Evolutionary conservation across 2,797 vertebrate genomes (phyloP).

Genomic region (Heteromormyrus szaboi): DNA sequence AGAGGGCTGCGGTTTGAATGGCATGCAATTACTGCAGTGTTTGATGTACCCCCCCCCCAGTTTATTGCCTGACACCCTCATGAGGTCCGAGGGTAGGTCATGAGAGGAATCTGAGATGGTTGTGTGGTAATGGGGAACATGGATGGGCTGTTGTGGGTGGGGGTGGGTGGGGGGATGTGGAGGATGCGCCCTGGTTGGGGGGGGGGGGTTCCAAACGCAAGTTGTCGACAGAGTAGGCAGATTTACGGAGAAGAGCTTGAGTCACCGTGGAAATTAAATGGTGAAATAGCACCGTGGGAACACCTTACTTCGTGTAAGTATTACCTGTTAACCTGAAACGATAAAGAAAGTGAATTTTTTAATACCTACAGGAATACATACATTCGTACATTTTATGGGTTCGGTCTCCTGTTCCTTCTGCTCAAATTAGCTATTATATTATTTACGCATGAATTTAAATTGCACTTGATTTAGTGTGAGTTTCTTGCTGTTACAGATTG

Average conservation of each 20-base stretch:
- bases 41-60: neutral
- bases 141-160: neutral
- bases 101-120: neutral
- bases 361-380: neutral
- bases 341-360: neutral
- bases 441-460: neutral
- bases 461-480: neutral
- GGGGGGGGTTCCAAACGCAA: neutral
- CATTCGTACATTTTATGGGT: neutral
- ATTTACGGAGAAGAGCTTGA: neutral
- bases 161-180: neutral
- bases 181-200: neutral
- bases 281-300: neutral
- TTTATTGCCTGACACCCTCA: neutral
- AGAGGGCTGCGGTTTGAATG: neutral
- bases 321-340: neutral
- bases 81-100: neutral
- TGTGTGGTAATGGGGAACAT: neutral
- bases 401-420: neutral
- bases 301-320: neutral
- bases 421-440: neutral
- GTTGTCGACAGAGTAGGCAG: neutral
- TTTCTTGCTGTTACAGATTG: neutral
- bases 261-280: neutral
- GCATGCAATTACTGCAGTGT: slow-evolving; percentile 14